Conservation (phyloP, 2,113 vertebrate species). For the Phrynocephalus versicolor region DNA sequence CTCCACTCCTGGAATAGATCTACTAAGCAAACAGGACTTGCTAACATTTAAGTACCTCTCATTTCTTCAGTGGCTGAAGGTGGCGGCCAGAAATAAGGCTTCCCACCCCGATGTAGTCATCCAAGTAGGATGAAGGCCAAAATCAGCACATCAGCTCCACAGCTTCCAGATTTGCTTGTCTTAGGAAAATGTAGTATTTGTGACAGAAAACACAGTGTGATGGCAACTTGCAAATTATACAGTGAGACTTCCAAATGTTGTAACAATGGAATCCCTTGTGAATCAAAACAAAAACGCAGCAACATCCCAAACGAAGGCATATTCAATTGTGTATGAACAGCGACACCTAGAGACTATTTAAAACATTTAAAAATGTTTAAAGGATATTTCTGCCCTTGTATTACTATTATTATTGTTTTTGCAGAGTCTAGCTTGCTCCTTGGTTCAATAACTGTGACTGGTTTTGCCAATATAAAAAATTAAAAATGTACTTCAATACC, state of each 20-base stretch:
- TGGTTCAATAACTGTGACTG: no score
- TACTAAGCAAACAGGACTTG: no score
- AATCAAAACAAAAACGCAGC: neutral
- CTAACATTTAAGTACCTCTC: no score
- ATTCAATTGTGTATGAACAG: slow-evolving; percentile 11
- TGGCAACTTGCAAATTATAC: no score
- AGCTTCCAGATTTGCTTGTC: neutral
- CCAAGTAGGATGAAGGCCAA: neutral
- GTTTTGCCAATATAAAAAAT: no score
- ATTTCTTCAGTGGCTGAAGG: no score
- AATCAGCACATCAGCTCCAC: neutral
- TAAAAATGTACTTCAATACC: no score
- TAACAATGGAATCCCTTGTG: fast-evolving
- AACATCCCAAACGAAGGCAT: neutral
- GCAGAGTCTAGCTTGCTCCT: neutral
- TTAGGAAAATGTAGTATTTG: neutral
- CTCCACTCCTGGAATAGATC: no score
- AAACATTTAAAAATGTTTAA: neutral
- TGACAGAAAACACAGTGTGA: neutral
- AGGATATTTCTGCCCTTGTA: neutral
- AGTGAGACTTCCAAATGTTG: no score
- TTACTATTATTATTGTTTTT: neutral
- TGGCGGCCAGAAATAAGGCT: no score
- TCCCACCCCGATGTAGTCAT: no score
- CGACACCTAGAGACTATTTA: slow-evolving; percentile 64